A percentile compares a stretch with the other conserved stretches of the same genome.
Evolutionary conservation across 2,888 invertebrate genomes (phyloP).

Genomic region (Drosophila cognata): DNA sequence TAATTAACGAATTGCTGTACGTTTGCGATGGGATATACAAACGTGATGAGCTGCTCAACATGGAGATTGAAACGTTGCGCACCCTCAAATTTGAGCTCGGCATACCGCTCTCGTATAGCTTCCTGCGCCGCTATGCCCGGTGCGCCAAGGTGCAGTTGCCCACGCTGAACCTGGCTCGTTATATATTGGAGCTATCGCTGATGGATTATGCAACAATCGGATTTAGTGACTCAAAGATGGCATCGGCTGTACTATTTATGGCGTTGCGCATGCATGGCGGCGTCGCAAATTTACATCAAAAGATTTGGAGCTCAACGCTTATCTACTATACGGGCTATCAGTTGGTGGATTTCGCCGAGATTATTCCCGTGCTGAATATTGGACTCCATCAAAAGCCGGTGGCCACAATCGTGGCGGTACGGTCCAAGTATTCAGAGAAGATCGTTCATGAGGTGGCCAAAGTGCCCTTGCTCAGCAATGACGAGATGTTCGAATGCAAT

Average conservation of each 20-base stretch:
- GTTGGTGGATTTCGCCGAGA: constrained; percentile 89
- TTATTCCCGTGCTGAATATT: constrained; percentile 90
- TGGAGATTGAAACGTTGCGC: constrained; percentile 95
- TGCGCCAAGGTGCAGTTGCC: constrained; percentile 95
- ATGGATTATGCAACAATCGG: constrained; percentile 94
- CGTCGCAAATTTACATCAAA: constrained; percentile 35
- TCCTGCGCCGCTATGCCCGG: constrained; percentile 97
- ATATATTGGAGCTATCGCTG: constrained; percentile 95
- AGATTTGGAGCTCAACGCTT: constrained; percentile 90
- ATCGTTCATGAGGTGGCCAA: constrained; percentile 97
- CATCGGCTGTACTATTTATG: constrained; percentile 94
- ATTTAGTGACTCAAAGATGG: constrained; percentile 94
- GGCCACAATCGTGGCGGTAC: constrained; percentile 92
- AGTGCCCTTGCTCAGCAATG: constrained; percentile 87
- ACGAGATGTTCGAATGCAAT: constrained; percentile 80
- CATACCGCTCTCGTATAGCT: constrained; percentile 98
- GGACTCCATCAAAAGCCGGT: constrained; percentile 92
- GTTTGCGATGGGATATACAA: constrained; percentile 98
- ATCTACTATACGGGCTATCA: constrained; percentile 93
- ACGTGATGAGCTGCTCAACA: constrained; percentile 92
- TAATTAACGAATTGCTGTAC: constrained; percentile 97
- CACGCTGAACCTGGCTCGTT: constrained; percentile 96
- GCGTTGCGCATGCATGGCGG: constrained; percentile 93
- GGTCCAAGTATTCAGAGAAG: constrained; percentile 97
- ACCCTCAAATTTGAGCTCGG: constrained; percentile 96